These are phyloP conservation scores for Stichopus horrens DNA, from an alignment of 53 echinoderm and acorn worm species.

Conservation along the genomic window DNA sequence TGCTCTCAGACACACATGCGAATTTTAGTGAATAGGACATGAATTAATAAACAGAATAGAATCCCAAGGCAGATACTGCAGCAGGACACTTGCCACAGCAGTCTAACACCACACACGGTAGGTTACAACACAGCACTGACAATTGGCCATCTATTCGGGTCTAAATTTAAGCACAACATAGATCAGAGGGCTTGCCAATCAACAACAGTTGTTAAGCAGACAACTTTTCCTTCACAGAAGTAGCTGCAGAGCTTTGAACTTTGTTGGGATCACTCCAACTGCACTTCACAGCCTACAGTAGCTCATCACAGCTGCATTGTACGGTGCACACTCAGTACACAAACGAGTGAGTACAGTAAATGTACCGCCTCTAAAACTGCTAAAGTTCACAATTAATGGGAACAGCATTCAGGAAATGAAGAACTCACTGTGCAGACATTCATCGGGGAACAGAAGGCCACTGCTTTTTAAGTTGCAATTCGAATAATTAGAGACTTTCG, in stretches of 20 bases:
- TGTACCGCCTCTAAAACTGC: too few species aligned
- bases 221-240: too few species aligned
- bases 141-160: too few species aligned
- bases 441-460: too few species aligned
- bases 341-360: neutral
- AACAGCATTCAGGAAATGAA: neutral
- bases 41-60: neutral
- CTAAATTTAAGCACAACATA: too few species aligned
- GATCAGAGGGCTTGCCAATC: neutral
- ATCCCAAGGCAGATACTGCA: neutral
- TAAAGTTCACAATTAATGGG: neutral
- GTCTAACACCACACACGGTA: too few species aligned
- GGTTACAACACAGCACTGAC: too few species aligned
- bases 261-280: neutral
- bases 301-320: too few species aligned
- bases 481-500: neutral
- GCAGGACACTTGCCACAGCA: too few species aligned
- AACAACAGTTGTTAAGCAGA: neutral
- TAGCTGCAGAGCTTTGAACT: too few species aligned
- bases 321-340: neutral
- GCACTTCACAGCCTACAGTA: neutral
- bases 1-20: neutral
- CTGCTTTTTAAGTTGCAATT: neutral
- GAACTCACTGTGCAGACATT: neutral
- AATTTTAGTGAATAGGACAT: neutral